Percentiles rank a stretch among this genome's conserved stretches.
Evolutionary conservation across 2,888 invertebrate species (phyloP).

Genomic region (Nomada fucata): DNA sequence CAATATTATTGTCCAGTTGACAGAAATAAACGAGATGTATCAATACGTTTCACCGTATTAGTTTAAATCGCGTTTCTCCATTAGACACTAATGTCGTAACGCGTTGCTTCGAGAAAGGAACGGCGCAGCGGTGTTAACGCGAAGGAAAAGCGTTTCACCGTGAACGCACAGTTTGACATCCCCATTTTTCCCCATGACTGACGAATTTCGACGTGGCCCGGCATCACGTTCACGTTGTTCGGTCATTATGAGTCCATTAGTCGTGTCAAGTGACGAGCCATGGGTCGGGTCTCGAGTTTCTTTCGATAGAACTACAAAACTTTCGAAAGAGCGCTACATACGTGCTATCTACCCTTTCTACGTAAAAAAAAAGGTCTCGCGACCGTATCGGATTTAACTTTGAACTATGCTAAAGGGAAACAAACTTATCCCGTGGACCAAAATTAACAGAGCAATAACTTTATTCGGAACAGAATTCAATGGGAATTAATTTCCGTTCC

Average conservation of each 20-base stretch:
- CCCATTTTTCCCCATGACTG: constrained; percentile 33
- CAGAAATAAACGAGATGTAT: no score
- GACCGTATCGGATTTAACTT: no score
- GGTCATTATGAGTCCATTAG: constrained; percentile 78
- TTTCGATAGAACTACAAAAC: constrained; percentile 23
- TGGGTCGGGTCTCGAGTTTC: constrained; percentile 57
- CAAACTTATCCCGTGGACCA: no score
- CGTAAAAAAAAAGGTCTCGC: no score
- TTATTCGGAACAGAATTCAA: background rate
- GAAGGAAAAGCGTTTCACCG: background rate
- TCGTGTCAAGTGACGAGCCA: constrained; percentile 66
- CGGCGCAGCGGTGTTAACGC: background rate
- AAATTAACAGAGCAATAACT: background rate
- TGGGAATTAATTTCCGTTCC: background rate
- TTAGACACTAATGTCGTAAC: background rate
- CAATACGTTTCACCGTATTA: no score
- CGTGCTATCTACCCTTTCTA: no score
- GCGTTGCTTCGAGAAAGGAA: background rate
- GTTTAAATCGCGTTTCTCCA: background rate
- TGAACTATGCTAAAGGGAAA: no score
- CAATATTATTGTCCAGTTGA: no score
- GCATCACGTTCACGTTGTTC: constrained; percentile 53
- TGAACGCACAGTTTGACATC: background rate
- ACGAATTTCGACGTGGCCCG: constrained; percentile 39
- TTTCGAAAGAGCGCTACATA: background rate